Evolutionary conservation across 2,888 invertebrate genomes (phyloP), one percentile per base, ranked within the genome.

Genomic region (Callosobruchus maculatus): DNA sequence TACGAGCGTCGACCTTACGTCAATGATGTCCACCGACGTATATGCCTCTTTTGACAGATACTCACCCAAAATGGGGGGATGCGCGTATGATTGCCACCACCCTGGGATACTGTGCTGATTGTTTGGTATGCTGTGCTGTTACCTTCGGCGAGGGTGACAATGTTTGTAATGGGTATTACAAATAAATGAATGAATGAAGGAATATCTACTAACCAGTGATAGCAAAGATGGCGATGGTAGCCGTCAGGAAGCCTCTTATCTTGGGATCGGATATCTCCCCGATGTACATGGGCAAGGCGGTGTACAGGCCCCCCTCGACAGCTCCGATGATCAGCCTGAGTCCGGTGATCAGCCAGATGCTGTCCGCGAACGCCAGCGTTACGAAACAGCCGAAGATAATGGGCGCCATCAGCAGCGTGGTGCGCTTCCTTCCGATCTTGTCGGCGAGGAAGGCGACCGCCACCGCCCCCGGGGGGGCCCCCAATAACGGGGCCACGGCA

Each of bases 401-500:
- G 0, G 85, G 85, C 0, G 84, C 82, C 81, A 83, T 80, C 7
- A 81, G 21, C 4, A 85, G 76, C 4, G 82, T 84, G 20, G 84
- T 84, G 26, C 76, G n/a, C 82, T 92, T 93, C 20, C 93, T 88
- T 68, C 93, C 93, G 77, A 91, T 89, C 79, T 88, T 88, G 83
- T 93, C 92, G 71, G 91, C 91, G 75, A 91, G 85, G 82, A 91
- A 88, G 13, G 92, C 92, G 7, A 91, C 89, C 21, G 91, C 86
- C 18, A 92, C 84, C 18, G 91, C 91, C 70, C 92, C 92, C 67
- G 91, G 86, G 2, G 91, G 90, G 0, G 91, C 91, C 78, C 92
- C 92, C 70, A 92, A 85, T 77, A 92, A 89, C 85, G 91, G 91
- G 81, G 92, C 89, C 68, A 92, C 91, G 0, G 90, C 91, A 83